Evolutionary conservation across 1,140 invertebrate species (phyloP), one percentile per base, ranked within the genome.

Genomic region (Pogonomyrmex californicus): DNA sequence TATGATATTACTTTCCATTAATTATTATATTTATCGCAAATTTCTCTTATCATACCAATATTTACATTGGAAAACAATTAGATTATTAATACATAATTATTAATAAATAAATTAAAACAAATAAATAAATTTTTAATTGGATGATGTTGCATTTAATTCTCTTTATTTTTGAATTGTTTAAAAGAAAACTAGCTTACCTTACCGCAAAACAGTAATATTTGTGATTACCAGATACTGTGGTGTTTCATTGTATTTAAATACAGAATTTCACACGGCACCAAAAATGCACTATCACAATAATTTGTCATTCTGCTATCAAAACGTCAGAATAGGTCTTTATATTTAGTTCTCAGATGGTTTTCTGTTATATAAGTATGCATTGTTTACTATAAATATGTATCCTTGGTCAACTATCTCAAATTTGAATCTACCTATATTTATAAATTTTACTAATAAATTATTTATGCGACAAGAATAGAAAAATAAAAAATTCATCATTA

Each of bases 181-280:
- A 12, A 2, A 36, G 5, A 38, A 63, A 17, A 63, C 17, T 2
- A 5, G 5, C 14, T 63, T 38, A 63, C 60, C 60, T 63, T 63
- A 17, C 0, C 33, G 33, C 38, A 38, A 63, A 63, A 63, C 60
- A 63, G 33, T 1, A 6, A 0, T 33, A 38, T 14, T 7, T 63
- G 12, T 14, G 0, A 17, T 2, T 14, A 23, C 23, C 23, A 23
- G 1, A 5, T 36, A 1, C 1, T 63, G 33, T 63, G 0, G 38
- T 2, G 60, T 63, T 23, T 63, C 60, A 17, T 63, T 38, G 33
- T 6, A 38, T 63, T 63, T 63, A 63, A 63, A 63, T 63, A 63
- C 14, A 36, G 6, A 63, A 6, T 14, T 89, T 82, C 88, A 68
- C 88, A 89, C 88, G 86, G 36, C 86, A 89, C 86, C 75, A 89